Conservation (phyloP, 2,113 vertebrate genomes). For the Hypocryptadius cinnamomeus region DNA sequence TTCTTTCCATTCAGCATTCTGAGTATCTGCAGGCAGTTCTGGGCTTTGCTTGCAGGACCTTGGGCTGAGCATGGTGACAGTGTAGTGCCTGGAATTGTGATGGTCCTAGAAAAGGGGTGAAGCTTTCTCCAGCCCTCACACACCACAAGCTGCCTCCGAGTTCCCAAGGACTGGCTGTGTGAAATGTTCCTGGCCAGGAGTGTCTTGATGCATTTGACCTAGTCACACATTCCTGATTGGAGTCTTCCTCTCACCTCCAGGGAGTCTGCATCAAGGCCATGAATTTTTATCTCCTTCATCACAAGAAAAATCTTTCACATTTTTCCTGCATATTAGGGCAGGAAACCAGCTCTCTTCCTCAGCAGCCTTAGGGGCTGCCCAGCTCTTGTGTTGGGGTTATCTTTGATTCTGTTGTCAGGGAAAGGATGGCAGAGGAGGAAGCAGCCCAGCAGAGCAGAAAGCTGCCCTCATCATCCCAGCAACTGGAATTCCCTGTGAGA, state of each 20-base stretch:
- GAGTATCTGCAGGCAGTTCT: neutral
- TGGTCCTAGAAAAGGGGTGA: neutral
- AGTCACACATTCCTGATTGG: neutral
- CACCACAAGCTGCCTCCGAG: rapidly evolving
- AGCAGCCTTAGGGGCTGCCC: neutral
- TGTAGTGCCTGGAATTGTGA: neutral
- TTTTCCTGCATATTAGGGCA: neutral
- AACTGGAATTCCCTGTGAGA: neutral
- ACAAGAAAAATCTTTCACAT: neutral
- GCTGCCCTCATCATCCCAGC: neutral
- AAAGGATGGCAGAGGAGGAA: neutral
- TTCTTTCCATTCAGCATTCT: neutral
- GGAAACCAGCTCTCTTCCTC: neutral
- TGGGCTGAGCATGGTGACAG: neutral
- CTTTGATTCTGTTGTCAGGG: neutral
- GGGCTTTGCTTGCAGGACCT: neutral
- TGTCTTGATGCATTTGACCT: neutral
- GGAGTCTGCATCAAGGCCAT: neutral
- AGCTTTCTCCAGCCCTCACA: neutral
- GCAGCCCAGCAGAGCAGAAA: neutral
- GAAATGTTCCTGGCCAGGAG: neutral
- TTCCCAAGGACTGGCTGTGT: neutral
- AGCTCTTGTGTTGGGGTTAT: neutral
- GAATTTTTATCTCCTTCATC: neutral
- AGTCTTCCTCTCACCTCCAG: neutral